Evolutionary conservation across 2,888 invertebrate species (phyloP), one percentile per base, ranked within the genome.

Genomic region (Entomobrya proxima): DNA sequence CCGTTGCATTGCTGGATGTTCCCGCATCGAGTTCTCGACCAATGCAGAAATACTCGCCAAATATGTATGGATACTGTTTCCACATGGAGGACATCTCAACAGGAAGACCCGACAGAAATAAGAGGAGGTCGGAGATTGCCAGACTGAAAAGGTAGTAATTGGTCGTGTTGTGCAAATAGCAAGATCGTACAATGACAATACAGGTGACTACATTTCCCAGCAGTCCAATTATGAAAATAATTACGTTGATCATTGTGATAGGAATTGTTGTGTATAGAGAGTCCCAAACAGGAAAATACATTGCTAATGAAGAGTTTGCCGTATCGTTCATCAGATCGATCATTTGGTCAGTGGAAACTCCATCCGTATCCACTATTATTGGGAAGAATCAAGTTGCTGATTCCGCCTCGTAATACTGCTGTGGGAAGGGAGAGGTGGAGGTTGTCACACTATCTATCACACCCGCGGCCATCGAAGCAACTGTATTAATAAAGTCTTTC

Each of bases 81-180:
- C 91, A 91, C 3, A 91, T 88, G 9, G 86, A 88, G 88, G 92
- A 92, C 58, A 92, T 91, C 90, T 97, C 97, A 89, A 95, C 95
- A 0, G 97, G 97, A 90, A 97, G 94, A 0, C 97, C 97, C 87
- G 96, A 94, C 0, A 96, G 92, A 18, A 97, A 92, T 18, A 97
- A 92, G 30, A 97, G 92, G 47, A 97, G 93, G 92, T 97, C 97
- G 1, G 96, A 96, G 87, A 97, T 91, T 50, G 93, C 92, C 87
- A 93, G 89, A 87, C 92, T 92, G 90, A 93, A 92, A 18, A 93
- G 91, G 89, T 93, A 93, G 90, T 92, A 93, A 90, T 93, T 93
- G 37, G 93, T 93, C 15, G 93, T 92, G 1, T 93, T 93, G 89
- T 92, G 92, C 92, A 93, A 92, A 90, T 92, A 92, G 7, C 91